Percentiles rank a stretch among this genome's conserved stretches.
phyloP scores from a whole-genome alignment of 2,888 invertebrate species.

The Uropetala carovei region DNA sequence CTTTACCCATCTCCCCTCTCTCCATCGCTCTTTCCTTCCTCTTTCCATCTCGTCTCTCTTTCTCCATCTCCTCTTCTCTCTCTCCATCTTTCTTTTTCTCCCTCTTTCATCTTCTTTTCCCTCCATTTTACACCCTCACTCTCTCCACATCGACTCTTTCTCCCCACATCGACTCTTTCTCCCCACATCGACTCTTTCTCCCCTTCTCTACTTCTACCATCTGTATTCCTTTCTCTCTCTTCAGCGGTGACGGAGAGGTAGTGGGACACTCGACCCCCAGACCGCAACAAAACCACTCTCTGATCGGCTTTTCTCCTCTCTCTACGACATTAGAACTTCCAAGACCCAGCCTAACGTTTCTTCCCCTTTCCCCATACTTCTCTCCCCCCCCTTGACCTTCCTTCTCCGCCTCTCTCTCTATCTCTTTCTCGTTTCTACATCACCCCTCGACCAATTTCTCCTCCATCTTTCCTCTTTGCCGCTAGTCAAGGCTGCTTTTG shows the following conservation, averaged over 20 bases:
- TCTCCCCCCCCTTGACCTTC: background rate
- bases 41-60: too few species aligned
- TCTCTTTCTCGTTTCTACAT: background rate
- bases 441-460: background rate
- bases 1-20: too few species aligned
- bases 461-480: background rate
- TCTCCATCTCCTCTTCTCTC: too few species aligned
- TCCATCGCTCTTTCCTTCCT: too few species aligned
- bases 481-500: background rate
- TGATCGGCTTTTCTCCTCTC: slow-evolving; percentile 11
- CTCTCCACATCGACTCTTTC: background rate
- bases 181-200: background rate
- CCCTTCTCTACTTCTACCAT: background rate
- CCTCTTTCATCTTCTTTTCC: too few species aligned
- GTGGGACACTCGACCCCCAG: slow-evolving; percentile 1
- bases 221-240: background rate
- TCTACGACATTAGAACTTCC: background rate
- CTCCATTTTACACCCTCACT: background rate
- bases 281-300: slow-evolving; percentile 3
- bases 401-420: background rate
- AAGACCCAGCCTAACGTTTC: background rate
- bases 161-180: background rate
- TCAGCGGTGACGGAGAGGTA: background rate
- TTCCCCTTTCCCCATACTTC: background rate
- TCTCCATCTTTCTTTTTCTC: too few species aligned